Percentiles rank a stretch among this genome's conserved stretches.
phyloP scores from a whole-genome alignment of 2,113 vertebrate species.

The Chlorocebus sabaeus region DNA sequence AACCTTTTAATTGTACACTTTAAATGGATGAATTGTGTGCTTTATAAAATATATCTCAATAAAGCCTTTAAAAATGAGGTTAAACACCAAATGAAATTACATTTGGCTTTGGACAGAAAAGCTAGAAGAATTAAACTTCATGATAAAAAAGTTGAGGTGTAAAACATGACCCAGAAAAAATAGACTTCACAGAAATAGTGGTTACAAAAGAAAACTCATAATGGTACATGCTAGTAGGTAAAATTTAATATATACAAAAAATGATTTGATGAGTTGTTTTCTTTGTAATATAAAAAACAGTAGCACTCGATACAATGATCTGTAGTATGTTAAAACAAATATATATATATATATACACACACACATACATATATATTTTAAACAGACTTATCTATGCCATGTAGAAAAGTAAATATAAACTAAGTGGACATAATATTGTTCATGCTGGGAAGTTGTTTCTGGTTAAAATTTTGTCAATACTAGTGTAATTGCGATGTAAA shows the following conservation, averaged over 20 bases:
- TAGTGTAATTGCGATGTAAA: conserved; percentile 14
- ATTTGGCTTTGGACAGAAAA: background rate
- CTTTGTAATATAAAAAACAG: background rate
- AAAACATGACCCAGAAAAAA: background rate
- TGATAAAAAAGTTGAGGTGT: background rate
- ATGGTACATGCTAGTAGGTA: background rate
- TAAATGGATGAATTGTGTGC: background rate
- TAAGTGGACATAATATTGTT: background rate
- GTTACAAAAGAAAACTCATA: background rate
- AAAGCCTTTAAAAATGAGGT: background rate
- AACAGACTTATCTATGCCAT: background rate
- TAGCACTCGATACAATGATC: background rate
- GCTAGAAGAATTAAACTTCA: background rate
- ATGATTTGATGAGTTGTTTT: background rate
- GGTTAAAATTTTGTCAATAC: background rate
- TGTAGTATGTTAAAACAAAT: background rate
- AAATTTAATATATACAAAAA: background rate
- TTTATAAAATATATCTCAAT: background rate
- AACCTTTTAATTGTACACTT: background rate
- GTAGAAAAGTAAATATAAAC: conserved; percentile 15
- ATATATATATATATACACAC: background rate
- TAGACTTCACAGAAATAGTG: background rate
- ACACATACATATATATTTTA: background rate
- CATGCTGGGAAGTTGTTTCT: background rate
- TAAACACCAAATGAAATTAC: background rate